Percentiles rank a stretch among this genome's conserved stretches.
Conservation (phyloP, 2,797 vertebrate species). For the Rachycentron canadum region DNA sequence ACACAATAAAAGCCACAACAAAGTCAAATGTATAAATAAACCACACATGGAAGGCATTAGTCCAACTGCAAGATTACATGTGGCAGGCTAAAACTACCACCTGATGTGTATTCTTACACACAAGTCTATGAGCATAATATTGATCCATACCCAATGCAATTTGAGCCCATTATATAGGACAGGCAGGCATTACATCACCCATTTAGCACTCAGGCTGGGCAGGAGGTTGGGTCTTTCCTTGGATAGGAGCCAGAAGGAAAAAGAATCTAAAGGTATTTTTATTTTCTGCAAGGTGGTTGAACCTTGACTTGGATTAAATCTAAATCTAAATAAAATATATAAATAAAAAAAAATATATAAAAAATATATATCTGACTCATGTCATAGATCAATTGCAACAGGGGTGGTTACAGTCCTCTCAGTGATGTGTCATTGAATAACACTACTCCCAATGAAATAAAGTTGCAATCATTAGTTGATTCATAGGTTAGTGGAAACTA, state of each 20-base stretch:
- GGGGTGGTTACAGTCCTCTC: background rate
- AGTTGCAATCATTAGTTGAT: background rate
- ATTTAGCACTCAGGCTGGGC: constrained; percentile 24
- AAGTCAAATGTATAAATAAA: constrained; percentile 12
- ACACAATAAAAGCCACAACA: constrained; percentile 3
- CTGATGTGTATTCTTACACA: constrained; percentile 47
- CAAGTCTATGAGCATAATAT: constrained; percentile 23
- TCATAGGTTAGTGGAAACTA: background rate
- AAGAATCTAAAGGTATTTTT: background rate
- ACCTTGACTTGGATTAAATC: constrained; percentile 1
- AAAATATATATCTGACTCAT: too few relatives aligned
- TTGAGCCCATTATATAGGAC: constrained; percentile 59
- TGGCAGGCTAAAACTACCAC: constrained; percentile 21
- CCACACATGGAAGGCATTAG: constrained; percentile 3
- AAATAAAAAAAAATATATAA: too few relatives aligned
- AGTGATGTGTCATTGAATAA: background rate
- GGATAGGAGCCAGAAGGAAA: constrained; percentile 3
- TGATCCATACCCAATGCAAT: constrained; percentile 41
- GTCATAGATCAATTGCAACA: background rate
- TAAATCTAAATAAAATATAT: background rate
- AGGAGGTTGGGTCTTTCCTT: constrained; percentile 15
- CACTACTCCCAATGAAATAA: background rate
- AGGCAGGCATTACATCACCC: constrained; percentile 41
- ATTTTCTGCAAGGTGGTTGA: background rate
- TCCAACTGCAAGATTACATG: constrained; percentile 31